Evolutionary conservation across 1,140 invertebrate genomes (phyloP).

Genomic region (Zeugodacus cucurbitae): DNA sequence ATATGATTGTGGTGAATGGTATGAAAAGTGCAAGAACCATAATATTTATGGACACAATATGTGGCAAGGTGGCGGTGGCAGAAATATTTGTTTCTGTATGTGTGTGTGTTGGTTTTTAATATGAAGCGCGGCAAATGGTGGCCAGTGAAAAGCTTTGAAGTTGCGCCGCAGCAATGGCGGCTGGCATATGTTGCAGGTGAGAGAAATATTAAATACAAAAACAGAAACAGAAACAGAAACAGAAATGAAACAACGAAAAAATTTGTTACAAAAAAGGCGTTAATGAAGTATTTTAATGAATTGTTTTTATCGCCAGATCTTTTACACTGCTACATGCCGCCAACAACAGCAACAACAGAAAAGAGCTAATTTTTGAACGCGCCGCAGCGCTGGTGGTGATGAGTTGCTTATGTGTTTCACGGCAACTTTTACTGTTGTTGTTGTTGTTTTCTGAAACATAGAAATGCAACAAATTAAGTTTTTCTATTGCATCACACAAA

Average conservation of each 20-base stretch:
- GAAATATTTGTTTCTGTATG: background rate
- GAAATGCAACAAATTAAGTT: conserved; percentile 19
- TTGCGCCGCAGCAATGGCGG: background rate
- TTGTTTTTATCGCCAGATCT: conserved; percentile 32
- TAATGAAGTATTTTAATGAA: conserved; percentile 39
- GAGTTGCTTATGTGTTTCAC: background rate
- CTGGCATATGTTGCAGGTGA: background rate
- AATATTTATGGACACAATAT: background rate
- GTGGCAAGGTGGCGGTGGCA: background rate
- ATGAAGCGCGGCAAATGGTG: background rate
- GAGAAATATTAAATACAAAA: background rate
- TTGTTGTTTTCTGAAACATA: background rate
- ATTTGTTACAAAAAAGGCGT: conserved; percentile 37
- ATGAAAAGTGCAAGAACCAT: background rate
- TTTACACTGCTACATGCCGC: background rate
- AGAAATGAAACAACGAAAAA: background rate
- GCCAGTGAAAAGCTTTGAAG: background rate
- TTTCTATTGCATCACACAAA: background rate
- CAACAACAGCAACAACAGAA: too few species aligned
- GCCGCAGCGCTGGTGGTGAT: background rate
- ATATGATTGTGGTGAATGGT: background rate
- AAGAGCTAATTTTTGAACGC: background rate
- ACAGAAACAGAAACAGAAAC: background rate
- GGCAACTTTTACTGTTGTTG: background rate
- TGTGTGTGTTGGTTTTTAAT: background rate